phyloP scores from a whole-genome alignment of 2,888 invertebrate species.

The Troides helena region DNA sequence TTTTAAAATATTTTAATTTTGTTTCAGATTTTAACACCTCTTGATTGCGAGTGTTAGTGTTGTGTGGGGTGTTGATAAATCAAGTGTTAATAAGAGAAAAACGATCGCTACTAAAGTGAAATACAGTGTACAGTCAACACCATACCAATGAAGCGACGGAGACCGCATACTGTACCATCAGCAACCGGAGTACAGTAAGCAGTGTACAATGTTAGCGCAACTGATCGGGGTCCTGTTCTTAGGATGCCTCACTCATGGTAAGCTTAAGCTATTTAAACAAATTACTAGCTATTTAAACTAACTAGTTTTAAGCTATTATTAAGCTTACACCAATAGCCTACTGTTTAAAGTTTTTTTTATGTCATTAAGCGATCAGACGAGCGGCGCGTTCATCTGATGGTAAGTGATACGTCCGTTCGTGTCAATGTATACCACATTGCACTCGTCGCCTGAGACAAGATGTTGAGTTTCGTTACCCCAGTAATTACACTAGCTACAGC shows the following conservation, averaged over 20 bases:
- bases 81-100: conserved; percentile 1
- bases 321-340: too few relatives aligned
- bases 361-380: too few relatives aligned
- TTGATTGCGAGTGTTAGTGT: conserved; percentile 14
- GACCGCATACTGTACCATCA: conserved; percentile 41
- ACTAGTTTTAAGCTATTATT: too few relatives aligned
- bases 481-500: too few relatives aligned
- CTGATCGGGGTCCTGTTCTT: conserved; percentile 47
- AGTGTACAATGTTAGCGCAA: conserved; percentile 48
- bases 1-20: neutral
- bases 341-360: neutral
- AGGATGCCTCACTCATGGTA: conserved; percentile 57
- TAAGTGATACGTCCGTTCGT: too few relatives aligned
- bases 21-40: conserved; percentile 22
- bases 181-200: conserved; percentile 49
- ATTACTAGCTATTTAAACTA: too few relatives aligned
- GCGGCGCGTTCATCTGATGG: too few relatives aligned
- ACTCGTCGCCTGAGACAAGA: too few relatives aligned
- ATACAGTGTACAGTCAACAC: conserved; percentile 25
- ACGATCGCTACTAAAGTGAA: conserved; percentile 12
- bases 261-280: conserved; percentile 33
- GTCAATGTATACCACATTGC: too few relatives aligned
- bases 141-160: conserved; percentile 71
- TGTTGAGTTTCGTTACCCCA: too few relatives aligned
- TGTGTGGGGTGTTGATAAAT: conserved; percentile 9